These are phyloP conservation scores for Lycia hirtaria DNA, from an alignment of 2,888 invertebrate species.

Conservation along the genomic window DNA sequence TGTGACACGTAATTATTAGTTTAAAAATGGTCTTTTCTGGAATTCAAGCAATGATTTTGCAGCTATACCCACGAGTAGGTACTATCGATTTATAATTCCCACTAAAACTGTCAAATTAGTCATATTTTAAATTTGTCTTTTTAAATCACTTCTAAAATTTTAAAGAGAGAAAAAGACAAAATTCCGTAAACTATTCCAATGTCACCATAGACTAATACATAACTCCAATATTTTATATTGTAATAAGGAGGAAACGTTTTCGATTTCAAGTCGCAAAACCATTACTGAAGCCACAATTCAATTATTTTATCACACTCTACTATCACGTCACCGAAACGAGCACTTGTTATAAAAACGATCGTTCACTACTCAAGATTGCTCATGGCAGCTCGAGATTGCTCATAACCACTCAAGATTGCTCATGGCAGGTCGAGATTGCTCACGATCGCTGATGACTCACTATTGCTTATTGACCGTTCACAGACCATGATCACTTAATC, in stretches of 20 bases:
- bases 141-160: no score
- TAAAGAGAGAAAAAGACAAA: no score
- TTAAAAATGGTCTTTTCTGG: constrained; percentile 3
- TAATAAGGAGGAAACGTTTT: not conserved
- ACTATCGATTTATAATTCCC: not conserved
- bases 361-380: constrained; percentile 8
- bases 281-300: constrained; percentile 11
- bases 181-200: no score
- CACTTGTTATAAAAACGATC: constrained; percentile 1
- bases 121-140: no score
- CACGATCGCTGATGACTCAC: constrained; percentile 1
- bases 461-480: no score
- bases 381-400: constrained; percentile 3
- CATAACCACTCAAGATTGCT: not conserved
- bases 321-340: constrained; percentile 28
- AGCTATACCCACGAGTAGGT: no score
- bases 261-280: constrained; percentile 7
- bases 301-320: constrained; percentile 35
- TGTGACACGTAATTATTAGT: constrained; percentile 15
- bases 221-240: no score
- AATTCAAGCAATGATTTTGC: constrained; percentile 23
- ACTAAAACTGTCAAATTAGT: no score
- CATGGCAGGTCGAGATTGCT: constrained; percentile 6
- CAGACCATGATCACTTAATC: no score
- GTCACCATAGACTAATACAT: no score